phyloP scores from a whole-genome alignment of 2,888 invertebrate species.

The Andrena marginata region DNA sequence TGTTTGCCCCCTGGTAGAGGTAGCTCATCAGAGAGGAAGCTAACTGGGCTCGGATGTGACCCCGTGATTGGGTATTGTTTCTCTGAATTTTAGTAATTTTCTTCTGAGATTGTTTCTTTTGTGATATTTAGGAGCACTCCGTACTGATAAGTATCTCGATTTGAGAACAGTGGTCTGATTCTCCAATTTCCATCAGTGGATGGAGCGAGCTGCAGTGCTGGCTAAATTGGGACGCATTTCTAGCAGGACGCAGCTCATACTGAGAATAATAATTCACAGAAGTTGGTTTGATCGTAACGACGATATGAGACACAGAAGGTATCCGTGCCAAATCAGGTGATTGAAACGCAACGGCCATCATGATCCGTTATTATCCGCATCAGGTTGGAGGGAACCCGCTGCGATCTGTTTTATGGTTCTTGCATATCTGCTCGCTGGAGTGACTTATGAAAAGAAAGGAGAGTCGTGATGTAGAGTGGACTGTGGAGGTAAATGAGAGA shows the following conservation, averaged over 20 bases:
- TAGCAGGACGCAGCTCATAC: not conserved
- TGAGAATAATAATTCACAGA: slow-evolving; percentile 10
- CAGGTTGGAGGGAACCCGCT: not conserved
- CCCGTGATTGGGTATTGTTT: too few relatives aligned
- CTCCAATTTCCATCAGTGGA: too few relatives aligned
- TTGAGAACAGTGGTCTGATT: not conserved
- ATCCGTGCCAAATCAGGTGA: slow-evolving; percentile 38
- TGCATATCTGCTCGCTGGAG: slow-evolving; percentile 18
- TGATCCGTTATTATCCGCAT: slow-evolving; percentile 28
- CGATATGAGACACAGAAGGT: slow-evolving; percentile 7
- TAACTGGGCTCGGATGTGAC: too few relatives aligned
- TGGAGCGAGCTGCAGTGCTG: not conserved
- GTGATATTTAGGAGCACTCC: too few relatives aligned
- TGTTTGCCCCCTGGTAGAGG: too few relatives aligned
- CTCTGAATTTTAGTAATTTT: too few relatives aligned
- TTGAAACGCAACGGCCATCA: slow-evolving; percentile 30
- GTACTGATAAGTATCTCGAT: not conserved
- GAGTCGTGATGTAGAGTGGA: not conserved
- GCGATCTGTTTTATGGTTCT: slow-evolving; percentile 30
- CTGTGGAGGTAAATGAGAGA: slow-evolving; percentile 24
- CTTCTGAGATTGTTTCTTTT: too few relatives aligned
- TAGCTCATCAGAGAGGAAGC: too few relatives aligned
- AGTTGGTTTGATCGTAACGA: slow-evolving; percentile 27
- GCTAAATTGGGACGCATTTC: not conserved
- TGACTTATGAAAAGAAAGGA: slow-evolving; percentile 25